Conservation (phyloP, 2,113 vertebrate species). For the Alethe diademata region DNA sequence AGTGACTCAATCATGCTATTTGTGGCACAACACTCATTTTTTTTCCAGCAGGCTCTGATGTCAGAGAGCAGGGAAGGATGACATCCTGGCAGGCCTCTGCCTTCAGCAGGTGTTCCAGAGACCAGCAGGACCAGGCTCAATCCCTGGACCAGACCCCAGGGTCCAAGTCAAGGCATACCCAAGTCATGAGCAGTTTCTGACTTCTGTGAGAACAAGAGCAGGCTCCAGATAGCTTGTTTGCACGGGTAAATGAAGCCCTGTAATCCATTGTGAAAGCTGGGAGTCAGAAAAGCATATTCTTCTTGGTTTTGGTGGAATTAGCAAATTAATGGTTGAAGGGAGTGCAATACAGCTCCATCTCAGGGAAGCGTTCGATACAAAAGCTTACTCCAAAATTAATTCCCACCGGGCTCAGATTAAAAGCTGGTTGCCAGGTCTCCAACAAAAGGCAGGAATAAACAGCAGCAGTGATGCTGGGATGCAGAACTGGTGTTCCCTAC, state of each 20-base stretch:
- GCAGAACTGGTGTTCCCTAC: not conserved
- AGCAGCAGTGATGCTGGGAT: not conserved
- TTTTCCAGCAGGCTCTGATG: conserved; percentile 46
- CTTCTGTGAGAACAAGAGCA: not conserved
- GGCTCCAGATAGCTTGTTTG: not conserved
- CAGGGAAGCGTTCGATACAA: not conserved
- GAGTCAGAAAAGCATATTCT: not conserved
- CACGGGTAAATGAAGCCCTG: not conserved
- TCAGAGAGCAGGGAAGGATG: conserved; percentile 28
- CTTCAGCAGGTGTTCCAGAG: not conserved
- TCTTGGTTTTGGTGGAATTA: conserved; percentile 28
- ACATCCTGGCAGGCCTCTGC: not conserved
- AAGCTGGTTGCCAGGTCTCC: conserved; percentile 31
- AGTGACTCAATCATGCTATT: conserved; percentile 64
- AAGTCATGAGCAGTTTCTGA: not conserved
- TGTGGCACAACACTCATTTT: conserved; percentile 40
- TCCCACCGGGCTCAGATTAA: not conserved
- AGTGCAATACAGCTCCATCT: not conserved
- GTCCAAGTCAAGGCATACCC: not conserved
- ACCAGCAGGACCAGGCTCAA: not conserved
- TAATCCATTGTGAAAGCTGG: not conserved
- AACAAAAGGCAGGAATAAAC: conserved; percentile 2
- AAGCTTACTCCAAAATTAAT: conserved; percentile 33
- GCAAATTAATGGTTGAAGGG: conserved; percentile 20
- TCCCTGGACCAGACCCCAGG: not conserved